These are phyloP conservation scores for Stigmatopora argus DNA, from an alignment of 2,113 vertebrate species.

Conservation along the genomic window DNA sequence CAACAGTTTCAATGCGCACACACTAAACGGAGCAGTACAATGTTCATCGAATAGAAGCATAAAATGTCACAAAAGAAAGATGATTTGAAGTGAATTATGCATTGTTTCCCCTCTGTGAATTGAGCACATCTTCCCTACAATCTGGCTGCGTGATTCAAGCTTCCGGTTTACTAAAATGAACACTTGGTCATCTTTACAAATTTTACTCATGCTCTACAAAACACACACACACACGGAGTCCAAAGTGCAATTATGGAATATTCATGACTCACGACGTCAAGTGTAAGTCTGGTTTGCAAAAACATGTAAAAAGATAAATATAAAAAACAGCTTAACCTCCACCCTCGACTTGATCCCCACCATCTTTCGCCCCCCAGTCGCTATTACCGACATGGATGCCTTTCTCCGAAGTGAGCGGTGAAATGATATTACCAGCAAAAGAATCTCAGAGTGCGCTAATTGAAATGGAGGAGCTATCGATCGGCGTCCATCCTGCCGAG, in stretches of 20 bases:
- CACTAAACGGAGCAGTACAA: too few species aligned
- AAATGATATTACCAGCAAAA: constrained; percentile 69
- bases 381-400: constrained; percentile 61
- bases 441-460: constrained; percentile 66
- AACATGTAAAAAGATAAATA: too few species aligned
- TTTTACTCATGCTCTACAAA: constrained; percentile 65
- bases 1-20: too few species aligned
- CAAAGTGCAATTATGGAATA: constrained; percentile 50
- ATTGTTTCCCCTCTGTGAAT: background rate
- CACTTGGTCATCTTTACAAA: constrained; percentile 31
- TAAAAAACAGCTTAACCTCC: constrained; percentile 12
- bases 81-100: too few species aligned
- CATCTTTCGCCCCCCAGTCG: background rate
- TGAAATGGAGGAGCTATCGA: constrained; percentile 72
- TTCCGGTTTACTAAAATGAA: background rate
- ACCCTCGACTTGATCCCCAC: constrained; percentile 3
- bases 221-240: constrained; percentile 28
- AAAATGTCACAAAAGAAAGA: too few species aligned
- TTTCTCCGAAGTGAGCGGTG: constrained; percentile 68
- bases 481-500: constrained; percentile 47
- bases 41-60: too few species aligned
- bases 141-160: background rate
- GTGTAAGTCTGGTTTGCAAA: background rate
- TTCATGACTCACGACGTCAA: constrained; percentile 30
- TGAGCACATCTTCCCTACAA: background rate